Conservation (phyloP, 2,888 invertebrate genomes). For the Panzeria rudis region DNA sequence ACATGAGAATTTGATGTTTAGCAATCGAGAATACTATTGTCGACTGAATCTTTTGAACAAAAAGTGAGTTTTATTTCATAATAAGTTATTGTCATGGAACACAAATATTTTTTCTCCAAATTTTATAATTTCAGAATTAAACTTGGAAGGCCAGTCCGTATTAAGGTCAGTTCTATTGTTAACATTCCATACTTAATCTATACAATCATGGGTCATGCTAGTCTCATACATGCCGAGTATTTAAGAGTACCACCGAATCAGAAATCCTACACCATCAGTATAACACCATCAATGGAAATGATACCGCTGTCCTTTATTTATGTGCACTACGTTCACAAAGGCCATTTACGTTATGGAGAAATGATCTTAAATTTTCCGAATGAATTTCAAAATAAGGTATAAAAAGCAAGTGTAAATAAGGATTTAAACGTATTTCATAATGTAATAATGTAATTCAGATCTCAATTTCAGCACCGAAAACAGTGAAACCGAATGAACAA, state of each 20-base stretch:
- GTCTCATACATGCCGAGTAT: constrained; percentile 16
- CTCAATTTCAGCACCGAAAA: constrained; percentile 86
- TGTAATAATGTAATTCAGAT: constrained; percentile 84
- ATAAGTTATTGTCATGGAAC: no score
- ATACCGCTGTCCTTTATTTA: constrained; percentile 53
- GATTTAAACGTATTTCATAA: no score
- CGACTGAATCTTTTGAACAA: constrained; percentile 7
- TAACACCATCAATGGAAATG: constrained; percentile 58
- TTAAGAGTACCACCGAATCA: constrained; percentile 32
- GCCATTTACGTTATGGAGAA: constrained; percentile 56
- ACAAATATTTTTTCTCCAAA: no score
- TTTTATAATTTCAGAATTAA: no score
- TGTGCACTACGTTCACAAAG: constrained; percentile 50
- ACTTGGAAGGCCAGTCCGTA: constrained; percentile 31
- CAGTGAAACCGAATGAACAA: constrained; percentile 89
- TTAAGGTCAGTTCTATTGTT: constrained; percentile 49
- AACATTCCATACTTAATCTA: constrained; percentile 52
- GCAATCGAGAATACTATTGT: constrained; percentile 19
- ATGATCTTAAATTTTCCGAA: constrained; percentile 17
- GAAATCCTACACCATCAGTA: constrained; percentile 39
- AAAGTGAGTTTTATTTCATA: background rate
- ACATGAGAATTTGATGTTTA: constrained; percentile 33
- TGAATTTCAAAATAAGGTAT: constrained; percentile 62
- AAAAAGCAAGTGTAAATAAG: background rate
- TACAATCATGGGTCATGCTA: constrained; percentile 48